A percentile compares a stretch with the other conserved stretches of the same genome.
phyloP scores from a whole-genome alignment of 2,888 invertebrate species.

The Limnephilus marmoratus region DNA sequence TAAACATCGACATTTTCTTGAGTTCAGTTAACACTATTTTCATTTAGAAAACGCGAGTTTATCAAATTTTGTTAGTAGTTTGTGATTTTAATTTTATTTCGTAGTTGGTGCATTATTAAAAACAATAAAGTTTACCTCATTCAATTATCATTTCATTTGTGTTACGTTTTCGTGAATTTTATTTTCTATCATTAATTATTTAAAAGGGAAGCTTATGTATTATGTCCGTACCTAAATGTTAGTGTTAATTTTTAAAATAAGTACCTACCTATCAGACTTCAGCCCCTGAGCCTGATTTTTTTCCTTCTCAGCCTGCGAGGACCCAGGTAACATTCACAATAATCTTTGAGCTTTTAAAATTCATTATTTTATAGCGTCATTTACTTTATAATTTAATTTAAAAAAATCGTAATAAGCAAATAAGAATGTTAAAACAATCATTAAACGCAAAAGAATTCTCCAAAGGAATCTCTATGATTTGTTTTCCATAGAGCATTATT shows the following conservation, averaged over 20 bases:
- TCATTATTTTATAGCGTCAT: background rate
- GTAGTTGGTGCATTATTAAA: background rate
- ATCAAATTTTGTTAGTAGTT: background rate
- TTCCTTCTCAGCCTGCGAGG: conserved; percentile 80
- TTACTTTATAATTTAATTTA: background rate
- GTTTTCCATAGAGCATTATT: background rate
- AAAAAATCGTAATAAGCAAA: background rate
- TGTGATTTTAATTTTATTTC: background rate
- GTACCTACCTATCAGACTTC: conserved; percentile 56
- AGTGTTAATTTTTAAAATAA: conserved; percentile 3
- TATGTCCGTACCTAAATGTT: background rate
- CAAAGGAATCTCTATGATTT: background rate
- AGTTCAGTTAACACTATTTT: background rate
- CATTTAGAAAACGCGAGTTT: background rate
- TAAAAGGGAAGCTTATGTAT: background rate
- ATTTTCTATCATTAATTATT: background rate
- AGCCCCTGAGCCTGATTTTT: conserved; percentile 70
- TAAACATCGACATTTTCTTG: background rate
- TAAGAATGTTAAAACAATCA: background rate
- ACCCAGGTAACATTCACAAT: conserved; percentile 74
- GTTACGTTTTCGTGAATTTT: background rate
- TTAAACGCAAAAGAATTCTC: background rate
- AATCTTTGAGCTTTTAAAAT: conserved; percentile 5
- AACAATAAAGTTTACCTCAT: background rate
- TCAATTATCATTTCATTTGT: background rate